These are phyloP conservation scores for Nezara viridula DNA, from an alignment of 2,888 invertebrate species.

Conservation along the genomic window DNA sequence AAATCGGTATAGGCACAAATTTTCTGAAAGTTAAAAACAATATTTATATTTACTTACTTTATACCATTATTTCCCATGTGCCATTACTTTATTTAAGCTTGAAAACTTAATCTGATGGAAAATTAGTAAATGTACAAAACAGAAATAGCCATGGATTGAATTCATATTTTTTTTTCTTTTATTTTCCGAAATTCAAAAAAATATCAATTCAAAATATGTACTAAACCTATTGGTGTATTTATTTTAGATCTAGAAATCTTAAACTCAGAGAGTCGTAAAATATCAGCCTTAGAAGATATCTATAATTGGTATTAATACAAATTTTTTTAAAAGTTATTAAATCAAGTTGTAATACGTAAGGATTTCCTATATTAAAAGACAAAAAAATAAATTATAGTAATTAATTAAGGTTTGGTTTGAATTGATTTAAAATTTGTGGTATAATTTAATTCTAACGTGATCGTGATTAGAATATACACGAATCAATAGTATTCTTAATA, in stretches of 20 bases:
- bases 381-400: neutral
- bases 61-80: conserved; percentile 29
- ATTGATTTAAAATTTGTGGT: neutral
- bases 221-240: neutral
- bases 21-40: neutral
- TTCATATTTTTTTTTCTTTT: neutral
- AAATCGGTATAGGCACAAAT: conserved; percentile 31
- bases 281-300: neutral
- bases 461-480: neutral
- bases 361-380: neutral
- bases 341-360: neutral
- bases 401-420: neutral
- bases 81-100: conserved; percentile 44
- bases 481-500: neutral
- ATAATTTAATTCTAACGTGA: neutral
- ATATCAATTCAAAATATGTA: neutral
- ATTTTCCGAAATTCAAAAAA: neutral
- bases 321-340: neutral
- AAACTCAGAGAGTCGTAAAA: neutral
- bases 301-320: neutral
- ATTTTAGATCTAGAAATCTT: neutral
- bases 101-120: neutral
- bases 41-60: neutral
- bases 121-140: neutral
- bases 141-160: neutral